Percentiles rank a stretch among this genome's conserved stretches.
These are phyloP conservation scores for Cydia pomonella DNA, from an alignment of 1,140 invertebrate genomes.

Conservation along the genomic window DNA sequence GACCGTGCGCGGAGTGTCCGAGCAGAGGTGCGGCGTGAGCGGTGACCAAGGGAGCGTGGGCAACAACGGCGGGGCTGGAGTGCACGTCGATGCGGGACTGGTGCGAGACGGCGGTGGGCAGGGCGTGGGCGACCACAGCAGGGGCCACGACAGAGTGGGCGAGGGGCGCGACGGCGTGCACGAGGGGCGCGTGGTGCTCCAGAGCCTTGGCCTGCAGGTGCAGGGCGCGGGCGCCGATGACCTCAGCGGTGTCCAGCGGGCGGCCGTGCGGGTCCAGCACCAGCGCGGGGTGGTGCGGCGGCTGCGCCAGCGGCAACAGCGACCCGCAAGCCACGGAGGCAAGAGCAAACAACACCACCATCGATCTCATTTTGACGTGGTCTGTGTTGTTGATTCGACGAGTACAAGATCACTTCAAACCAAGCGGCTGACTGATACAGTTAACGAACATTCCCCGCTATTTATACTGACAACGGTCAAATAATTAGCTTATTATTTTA, in stretches of 20 bases:
- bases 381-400: slow-evolving; percentile 58
- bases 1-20: slow-evolving; percentile 55
- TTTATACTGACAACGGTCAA: slow-evolving; percentile 48
- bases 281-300: slow-evolving; percentile 60
- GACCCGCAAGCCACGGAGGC: slow-evolving; percentile 56
- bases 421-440: slow-evolving; percentile 45
- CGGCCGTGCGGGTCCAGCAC: slow-evolving; percentile 70
- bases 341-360: slow-evolving; percentile 80
- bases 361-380: slow-evolving; percentile 77
- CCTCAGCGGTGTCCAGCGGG: slow-evolving; percentile 73
- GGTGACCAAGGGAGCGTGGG: slow-evolving; percentile 52
- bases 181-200: slow-evolving; percentile 51
- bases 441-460: slow-evolving; percentile 38
- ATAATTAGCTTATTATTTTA: slow-evolving; percentile 49
- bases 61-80: slow-evolving; percentile 55
- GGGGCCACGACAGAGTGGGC: slow-evolving; percentile 55
- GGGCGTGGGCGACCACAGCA: slow-evolving; percentile 49
- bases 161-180: slow-evolving; percentile 53
- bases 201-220: slow-evolving; percentile 73
- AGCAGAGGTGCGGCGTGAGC: slow-evolving; percentile 35
- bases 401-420: slow-evolving; percentile 46
- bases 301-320: slow-evolving; percentile 62
- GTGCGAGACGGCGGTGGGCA: slow-evolving; percentile 62
- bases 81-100: slow-evolving; percentile 64
- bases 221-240: slow-evolving; percentile 74